Evolutionary conservation across 2,888 invertebrate species (phyloP).

Genomic region (Dasysyrphus albostriatus): DNA sequence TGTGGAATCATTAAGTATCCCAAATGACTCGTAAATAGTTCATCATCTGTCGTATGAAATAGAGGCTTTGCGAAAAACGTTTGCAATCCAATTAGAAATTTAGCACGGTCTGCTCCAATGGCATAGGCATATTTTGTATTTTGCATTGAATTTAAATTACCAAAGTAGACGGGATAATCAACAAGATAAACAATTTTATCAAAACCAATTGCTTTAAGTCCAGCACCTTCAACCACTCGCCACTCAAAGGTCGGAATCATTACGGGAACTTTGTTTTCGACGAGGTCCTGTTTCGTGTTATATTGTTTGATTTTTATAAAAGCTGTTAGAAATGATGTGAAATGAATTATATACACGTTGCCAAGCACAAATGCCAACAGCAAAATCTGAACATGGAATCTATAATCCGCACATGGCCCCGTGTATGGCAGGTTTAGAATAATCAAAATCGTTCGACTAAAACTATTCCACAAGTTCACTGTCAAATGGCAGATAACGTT

Average conservation of each 20-base stretch:
- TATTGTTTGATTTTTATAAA: conserved; percentile 56
- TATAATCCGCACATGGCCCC: conserved; percentile 18
- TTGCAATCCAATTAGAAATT: conserved; percentile 38
- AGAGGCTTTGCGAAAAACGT: neutral
- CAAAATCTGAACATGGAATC: conserved; percentile 45
- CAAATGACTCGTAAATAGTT: conserved; percentile 3
- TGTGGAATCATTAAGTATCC: conserved; percentile 24
- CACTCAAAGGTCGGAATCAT: conserved; percentile 32
- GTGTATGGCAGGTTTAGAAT: conserved; percentile 8
- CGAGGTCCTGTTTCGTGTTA: conserved; percentile 34
- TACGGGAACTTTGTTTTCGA: conserved; percentile 35
- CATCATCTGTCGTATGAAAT: conserved; percentile 29
- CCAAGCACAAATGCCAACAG: conserved; percentile 43
- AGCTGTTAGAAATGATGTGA: conserved; percentile 62
- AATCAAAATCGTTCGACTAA: conserved; percentile 31
- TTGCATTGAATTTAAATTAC: neutral
- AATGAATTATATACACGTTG: conserved; percentile 41
- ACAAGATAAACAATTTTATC: conserved; percentile 17
- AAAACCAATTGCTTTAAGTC: conserved; percentile 2
- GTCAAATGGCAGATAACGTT: neutral
- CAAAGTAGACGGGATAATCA: neutral
- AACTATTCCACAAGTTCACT: conserved; percentile 23
- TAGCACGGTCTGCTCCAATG: conserved; percentile 6
- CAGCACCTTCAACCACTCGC: neutral
- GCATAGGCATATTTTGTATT: conserved; percentile 49